Evolutionary conservation across 2,113 vertebrate genomes (phyloP), one percentile per base, ranked within the genome.

Genomic region (Diphyllodes magnificus): DNA sequence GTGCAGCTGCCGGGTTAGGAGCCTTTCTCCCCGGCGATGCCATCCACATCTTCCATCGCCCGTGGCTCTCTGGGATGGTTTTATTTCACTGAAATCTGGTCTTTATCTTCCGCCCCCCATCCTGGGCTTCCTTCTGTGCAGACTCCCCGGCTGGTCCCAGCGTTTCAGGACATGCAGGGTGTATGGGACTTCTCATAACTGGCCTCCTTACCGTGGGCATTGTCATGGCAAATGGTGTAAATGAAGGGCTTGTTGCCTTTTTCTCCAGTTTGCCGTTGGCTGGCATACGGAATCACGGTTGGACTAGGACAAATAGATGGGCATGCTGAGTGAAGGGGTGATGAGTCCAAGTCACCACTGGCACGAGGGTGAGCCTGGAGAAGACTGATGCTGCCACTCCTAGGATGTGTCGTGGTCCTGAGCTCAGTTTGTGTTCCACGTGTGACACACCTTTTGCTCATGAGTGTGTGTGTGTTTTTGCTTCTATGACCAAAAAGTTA

Each of bases 211-310:
- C 6, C 13, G 2, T 7, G 45, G 60, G 3, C 20, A 8, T 12
- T 2, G 5, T 8, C 30, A 1, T 4, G 64, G 59, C 3, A 3
- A 14, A 27, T 11, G 45, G 20, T 9, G n/a, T 47, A 3, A 68
- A 44, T 15, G 44, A 72, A 33, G 24, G 49, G 54, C 21, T 92
- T 15, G 53, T 15, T 33, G 40, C 24, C 2, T 72, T 90, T 54
- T 28, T 45, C 17, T 44, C 8, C 23, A 2, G 7, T 64, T 39
- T 40, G 75, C 39, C 27, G 0, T 35, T 16, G 35, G 5, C 21
- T 53, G 50, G 37, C 59, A 2, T 2, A 5, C 0, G 1, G 27
- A 45, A 44, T 20, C 3, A 7, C 4, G 9, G 8, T 21, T 35
- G 33, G 51, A 11, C 6, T 31, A 2, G 60, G 51, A 23, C 40